A percentile compares a stretch with the other conserved stretches of the same genome.
phyloP scores from a whole-genome alignment of 2,888 invertebrate genomes.

The Baronia brevicornis region DNA sequence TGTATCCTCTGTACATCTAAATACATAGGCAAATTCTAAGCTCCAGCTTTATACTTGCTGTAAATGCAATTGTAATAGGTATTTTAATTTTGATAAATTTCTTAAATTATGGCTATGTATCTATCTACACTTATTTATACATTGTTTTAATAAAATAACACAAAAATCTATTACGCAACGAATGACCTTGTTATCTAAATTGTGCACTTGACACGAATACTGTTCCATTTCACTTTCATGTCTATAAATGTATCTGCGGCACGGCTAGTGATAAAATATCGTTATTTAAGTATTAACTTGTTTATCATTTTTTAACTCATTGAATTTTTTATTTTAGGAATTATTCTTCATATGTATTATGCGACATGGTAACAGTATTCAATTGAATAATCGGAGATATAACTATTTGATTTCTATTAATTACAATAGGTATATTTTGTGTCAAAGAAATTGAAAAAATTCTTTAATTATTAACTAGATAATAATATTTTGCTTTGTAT shows the following conservation, averaged over 20 bases:
- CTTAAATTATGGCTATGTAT: too few species aligned
- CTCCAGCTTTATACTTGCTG: too few species aligned
- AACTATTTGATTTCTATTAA: too few species aligned
- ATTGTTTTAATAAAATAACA: constrained; percentile 20
- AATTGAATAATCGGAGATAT: too few species aligned
- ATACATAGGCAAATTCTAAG: too few species aligned
- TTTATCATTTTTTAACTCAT: constrained; percentile 7
- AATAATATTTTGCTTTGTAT: not conserved
- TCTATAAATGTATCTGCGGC: constrained; percentile 46
- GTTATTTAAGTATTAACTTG: constrained; percentile 23
- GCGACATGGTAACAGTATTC: not conserved
- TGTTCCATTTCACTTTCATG: constrained; percentile 74
- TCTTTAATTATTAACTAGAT: not conserved
- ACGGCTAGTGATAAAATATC: constrained; percentile 37
- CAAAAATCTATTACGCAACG: constrained; percentile 59
- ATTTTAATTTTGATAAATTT: too few species aligned
- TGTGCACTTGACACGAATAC: constrained; percentile 74
- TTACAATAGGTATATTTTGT: not conserved
- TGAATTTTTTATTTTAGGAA: constrained; percentile 4
- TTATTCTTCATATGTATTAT: too few species aligned
- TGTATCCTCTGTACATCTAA: too few species aligned
- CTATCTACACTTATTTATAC: not conserved
- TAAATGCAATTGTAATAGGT: too few species aligned
- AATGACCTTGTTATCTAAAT: constrained; percentile 73
- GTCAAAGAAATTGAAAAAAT: not conserved